Conservation (phyloP, 2,113 vertebrate species). For the Cephalopholis sonnerati region DNA sequence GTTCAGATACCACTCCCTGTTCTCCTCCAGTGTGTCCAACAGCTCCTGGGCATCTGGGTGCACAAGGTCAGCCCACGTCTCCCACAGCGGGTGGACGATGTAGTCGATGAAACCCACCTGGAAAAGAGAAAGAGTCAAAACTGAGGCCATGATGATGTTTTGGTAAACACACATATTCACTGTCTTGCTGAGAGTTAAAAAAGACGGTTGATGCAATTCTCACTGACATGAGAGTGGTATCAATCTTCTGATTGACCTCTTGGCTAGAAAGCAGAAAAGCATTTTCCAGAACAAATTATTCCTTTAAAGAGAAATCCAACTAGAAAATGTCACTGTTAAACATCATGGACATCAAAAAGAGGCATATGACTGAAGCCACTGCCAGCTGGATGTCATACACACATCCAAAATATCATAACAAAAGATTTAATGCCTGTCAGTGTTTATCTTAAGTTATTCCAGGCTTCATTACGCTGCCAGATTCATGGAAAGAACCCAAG, state of each 20-base stretch:
- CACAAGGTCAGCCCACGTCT: conserved; percentile 93
- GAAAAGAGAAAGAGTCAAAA: not conserved
- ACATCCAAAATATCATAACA: not conserved
- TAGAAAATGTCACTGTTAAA: conserved; percentile 8
- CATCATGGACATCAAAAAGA: not conserved
- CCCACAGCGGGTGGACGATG: conserved; percentile 93
- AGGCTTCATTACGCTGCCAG: not conserved
- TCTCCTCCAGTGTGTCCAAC: conserved; percentile 93
- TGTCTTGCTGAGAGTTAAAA: not conserved
- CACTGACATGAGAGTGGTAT: not conserved
- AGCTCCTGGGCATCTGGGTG: conserved; percentile 92
- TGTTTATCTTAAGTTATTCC: not conserved
- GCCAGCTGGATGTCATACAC: conserved; percentile 1
- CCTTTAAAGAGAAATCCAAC: not conserved
- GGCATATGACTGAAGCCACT: not conserved
- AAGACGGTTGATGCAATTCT: not conserved
- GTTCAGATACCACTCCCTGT: conserved; percentile 94
- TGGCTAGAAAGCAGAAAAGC: not conserved
- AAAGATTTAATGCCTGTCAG: not conserved
- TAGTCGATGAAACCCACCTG: conserved; percentile 93
- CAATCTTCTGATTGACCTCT: not conserved
- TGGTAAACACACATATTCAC: not conserved
- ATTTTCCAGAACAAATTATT: not conserved
- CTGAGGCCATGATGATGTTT: not conserved
- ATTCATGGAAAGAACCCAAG: no score